Evolutionary conservation across 2,797 vertebrate species (phyloP), one percentile per base, ranked within the genome.

Genomic region (Anomalospiza imberbis): DNA sequence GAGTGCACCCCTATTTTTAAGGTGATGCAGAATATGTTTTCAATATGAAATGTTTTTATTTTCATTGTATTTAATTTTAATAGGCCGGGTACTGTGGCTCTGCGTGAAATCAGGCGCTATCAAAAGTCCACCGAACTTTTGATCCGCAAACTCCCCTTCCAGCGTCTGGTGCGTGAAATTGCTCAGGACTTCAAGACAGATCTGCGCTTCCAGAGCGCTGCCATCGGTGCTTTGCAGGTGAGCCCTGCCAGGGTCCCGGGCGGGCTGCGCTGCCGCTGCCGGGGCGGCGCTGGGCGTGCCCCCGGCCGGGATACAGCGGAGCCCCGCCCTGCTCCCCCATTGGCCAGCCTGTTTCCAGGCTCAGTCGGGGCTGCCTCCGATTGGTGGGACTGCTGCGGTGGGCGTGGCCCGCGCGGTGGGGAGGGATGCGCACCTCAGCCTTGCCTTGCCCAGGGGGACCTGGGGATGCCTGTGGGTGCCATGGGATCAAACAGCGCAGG

Each of bases 151-250:
- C 98, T 98, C 75, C 98, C 98, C 67, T 98, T 98, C 97, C 98
- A 98, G 94, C 98, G 98, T 75, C 97, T 98, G 96, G 98, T 98
- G 93, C 97, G 98, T 96, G 98, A 98, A 97, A 98, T 98, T 96
- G 98, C 98, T 97, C 98, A 98, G 98, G 98, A 98, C 95, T 98
- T 98, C 97, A 98, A 98, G 95, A 98, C 98, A 97, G 98, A 98
- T 81, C 97, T 98, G 98, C 98, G 98, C 97, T 98, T 98, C 96
- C 98, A 98, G 95, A 98, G 98, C 63, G 98, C 98, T 94, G 98
- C 98, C 94, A 98, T 98, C 60, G 98, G 98, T 97, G 98, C 98
- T 97, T 98, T 98, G 97, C 98, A 98, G 98, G 98, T 98, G 97
- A 97, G 78, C 34, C 13, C 2, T 0, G 11, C 55, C 0, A 2